A percentile compares a stretch with the other conserved stretches of the same genome.
Conservation (phyloP, 1,140 invertebrate genomes). For the Venustaconcha ellipsiformis region DNA sequence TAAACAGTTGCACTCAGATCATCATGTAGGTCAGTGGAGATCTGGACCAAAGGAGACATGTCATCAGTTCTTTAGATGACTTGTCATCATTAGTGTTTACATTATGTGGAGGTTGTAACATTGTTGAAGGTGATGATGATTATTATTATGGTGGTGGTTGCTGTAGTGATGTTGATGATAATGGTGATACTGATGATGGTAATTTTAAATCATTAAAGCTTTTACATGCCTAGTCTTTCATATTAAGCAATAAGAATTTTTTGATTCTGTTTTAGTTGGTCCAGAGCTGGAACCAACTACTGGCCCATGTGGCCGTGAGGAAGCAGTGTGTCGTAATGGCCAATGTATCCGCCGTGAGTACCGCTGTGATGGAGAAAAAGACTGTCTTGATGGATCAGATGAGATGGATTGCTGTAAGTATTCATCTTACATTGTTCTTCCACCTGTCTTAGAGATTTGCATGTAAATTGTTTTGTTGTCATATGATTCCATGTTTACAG, state of each 20-base stretch:
- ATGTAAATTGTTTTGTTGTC: too few species aligned
- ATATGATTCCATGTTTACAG: too few species aligned
- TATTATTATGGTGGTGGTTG: background rate
- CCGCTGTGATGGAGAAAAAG: slow-evolving; percentile 70
- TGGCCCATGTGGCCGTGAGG: slow-evolving; percentile 26
- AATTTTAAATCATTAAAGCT: background rate
- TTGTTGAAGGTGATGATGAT: background rate
- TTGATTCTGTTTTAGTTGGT: slow-evolving; percentile 7
- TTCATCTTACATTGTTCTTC: background rate
- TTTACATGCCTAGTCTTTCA: background rate
- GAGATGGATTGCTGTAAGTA: slow-evolving; percentile 67
- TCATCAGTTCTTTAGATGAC: too few species aligned
- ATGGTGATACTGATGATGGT: background rate
- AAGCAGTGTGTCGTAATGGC: slow-evolving; percentile 29
- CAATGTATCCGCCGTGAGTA: slow-evolving; percentile 91
- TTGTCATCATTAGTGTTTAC: background rate
- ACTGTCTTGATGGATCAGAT: slow-evolving; percentile 73
- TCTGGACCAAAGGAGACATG: too few species aligned
- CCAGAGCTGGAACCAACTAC: background rate
- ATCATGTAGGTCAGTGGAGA: too few species aligned
- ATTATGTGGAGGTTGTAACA: background rate
- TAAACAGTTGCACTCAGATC: too few species aligned
- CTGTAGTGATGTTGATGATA: background rate
- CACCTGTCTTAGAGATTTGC: too few species aligned
- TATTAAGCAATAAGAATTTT: background rate